Evolutionary conservation across 1,140 invertebrate species (phyloP).

Genomic region (Archivesica marissinica): DNA sequence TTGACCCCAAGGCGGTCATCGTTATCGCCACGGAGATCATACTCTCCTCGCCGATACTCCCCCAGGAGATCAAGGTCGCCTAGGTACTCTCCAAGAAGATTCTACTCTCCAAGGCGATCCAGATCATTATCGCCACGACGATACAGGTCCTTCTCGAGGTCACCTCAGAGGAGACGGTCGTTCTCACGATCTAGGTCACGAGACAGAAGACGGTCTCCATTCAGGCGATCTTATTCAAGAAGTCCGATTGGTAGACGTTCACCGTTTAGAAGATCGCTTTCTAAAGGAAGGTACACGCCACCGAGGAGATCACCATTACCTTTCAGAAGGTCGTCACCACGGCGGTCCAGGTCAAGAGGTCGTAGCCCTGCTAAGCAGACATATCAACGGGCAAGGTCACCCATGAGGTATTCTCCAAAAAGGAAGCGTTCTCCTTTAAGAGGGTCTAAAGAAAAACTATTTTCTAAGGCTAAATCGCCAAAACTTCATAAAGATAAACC

Average conservation of each 20-base stretch:
- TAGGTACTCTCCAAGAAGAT: conserved; percentile 36
- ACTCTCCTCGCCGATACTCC: conserved; percentile 25
- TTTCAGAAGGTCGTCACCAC: conserved; percentile 13
- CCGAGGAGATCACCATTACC: conserved; percentile 22
- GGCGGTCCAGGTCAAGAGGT: conserved; percentile 4
- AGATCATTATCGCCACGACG: conserved; percentile 35
- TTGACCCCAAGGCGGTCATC: conserved; percentile 28
- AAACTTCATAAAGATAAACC: background rate
- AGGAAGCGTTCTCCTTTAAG: conserved; percentile 13
- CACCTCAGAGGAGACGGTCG: conserved; percentile 40
- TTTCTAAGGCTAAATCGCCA: background rate
- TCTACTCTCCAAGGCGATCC: conserved; percentile 15
- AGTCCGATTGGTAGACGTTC: conserved; percentile 12
- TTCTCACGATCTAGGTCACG: conserved; percentile 50
- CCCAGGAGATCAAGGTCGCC: conserved; percentile 45
- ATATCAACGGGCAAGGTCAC: conserved; percentile 20
- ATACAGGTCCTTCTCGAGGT: conserved; percentile 46
- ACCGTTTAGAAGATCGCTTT: conserved; percentile 13
- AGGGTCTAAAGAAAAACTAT: conserved; percentile 36
- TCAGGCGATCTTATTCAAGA: conserved; percentile 28
- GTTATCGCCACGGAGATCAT: conserved; percentile 8
- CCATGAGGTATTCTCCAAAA: conserved; percentile 7
- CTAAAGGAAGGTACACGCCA: conserved; percentile 40
- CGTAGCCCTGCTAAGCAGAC: background rate
- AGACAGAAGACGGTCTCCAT: conserved; percentile 11